phyloP scores from a whole-genome alignment of 2,113 vertebrate species.

The Neoarius graeffei region DNA sequence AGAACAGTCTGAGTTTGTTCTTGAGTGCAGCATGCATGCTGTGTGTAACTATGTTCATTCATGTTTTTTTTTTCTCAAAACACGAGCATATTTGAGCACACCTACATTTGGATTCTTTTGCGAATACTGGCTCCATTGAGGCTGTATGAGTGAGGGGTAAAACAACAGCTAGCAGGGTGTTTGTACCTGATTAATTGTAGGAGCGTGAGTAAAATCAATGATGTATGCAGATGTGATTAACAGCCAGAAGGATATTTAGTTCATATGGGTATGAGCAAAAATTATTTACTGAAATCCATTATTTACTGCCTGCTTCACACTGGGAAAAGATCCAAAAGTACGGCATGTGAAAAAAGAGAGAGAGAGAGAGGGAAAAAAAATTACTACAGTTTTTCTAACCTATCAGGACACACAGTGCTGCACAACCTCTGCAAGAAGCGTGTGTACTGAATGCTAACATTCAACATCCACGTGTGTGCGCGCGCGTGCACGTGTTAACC shows the following conservation, averaged over 20 bases:
- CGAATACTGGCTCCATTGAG: background rate
- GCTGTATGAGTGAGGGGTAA: background rate
- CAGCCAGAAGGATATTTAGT: constrained; percentile 10
- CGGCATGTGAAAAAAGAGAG: background rate
- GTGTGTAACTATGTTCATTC: background rate
- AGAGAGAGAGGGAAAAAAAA: background rate
- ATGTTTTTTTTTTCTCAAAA: background rate
- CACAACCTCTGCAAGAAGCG: constrained; percentile 18
- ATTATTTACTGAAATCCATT: constrained; percentile 15
- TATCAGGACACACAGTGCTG: background rate
- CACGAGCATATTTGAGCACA: too few relatives aligned
- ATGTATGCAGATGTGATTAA: constrained; percentile 1
- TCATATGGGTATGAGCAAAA: background rate
- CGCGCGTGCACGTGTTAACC: background rate
- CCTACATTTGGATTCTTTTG: background rate
- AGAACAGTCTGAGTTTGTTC: background rate
- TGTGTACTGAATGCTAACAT: constrained; percentile 19
- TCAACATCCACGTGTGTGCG: background rate
- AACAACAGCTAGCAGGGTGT: background rate
- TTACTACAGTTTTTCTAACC: background rate
- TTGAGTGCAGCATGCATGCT: background rate
- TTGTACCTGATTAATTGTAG: background rate
- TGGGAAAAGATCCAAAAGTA: constrained; percentile 1
- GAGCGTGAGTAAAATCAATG: background rate
- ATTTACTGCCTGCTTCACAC: constrained; percentile 21